A percentile compares a stretch with the other conserved stretches of the same genome.
Conservation (phyloP, 1,140 invertebrate species). For the Drosophila quadrilineata region DNA sequence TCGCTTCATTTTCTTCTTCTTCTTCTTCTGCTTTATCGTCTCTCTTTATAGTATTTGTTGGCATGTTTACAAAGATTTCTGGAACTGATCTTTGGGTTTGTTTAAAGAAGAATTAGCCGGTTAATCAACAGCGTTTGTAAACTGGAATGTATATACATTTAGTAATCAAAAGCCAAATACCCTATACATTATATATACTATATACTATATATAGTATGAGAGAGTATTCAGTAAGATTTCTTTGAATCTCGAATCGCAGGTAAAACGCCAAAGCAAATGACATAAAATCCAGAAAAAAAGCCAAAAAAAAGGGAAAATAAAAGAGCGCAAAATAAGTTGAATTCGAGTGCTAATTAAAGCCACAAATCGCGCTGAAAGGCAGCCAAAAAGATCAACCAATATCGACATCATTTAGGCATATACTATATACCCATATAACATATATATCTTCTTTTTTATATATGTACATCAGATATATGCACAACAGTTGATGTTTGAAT, state of each 20-base stretch:
- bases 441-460: not conserved
- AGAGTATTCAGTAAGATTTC: conserved; percentile 9
- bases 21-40: too few relatives aligned
- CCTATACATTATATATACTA: conserved; percentile 3
- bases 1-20: conserved; percentile 11
- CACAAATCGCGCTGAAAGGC: conserved; percentile 14
- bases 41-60: too few relatives aligned
- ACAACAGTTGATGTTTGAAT: conserved; percentile 39
- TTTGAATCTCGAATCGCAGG: conserved; percentile 45
- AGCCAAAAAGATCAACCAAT: not conserved
- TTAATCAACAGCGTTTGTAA: conserved; percentile 48
- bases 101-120: conserved; percentile 73
- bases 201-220: not conserved
- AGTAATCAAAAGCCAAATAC: not conserved
- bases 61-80: conserved; percentile 58
- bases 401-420: conserved; percentile 11
- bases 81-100: conserved; percentile 39
- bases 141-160: conserved; percentile 50
- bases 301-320: conserved; percentile 45
- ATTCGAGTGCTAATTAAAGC: conserved; percentile 73
- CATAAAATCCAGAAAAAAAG: not conserved
- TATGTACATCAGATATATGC: not conserved
- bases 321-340: conserved; percentile 50
- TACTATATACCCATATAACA: conserved; percentile 10
- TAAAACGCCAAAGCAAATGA: conserved; percentile 39